phyloP scores from a whole-genome alignment of 1,140 invertebrate genomes.

The Pseudomyrmex dendroicus region DNA sequence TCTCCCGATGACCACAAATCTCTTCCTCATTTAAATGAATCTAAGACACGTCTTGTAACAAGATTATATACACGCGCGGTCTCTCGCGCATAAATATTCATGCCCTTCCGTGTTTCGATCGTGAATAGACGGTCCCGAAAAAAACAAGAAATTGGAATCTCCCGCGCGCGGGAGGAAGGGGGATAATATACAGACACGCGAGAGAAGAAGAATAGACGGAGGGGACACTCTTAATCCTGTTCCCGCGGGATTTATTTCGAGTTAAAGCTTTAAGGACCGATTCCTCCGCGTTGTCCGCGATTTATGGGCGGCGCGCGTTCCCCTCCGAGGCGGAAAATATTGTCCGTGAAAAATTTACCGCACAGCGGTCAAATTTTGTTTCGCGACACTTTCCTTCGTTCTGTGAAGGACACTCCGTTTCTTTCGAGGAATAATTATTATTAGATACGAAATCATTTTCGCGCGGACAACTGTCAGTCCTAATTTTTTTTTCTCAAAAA shows the following conservation, averaged over 20 bases:
- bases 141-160: too few species aligned
- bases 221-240: constrained; percentile 34
- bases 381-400: constrained; percentile 8
- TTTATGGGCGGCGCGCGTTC: constrained; percentile 47
- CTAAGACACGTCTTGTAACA: neutral
- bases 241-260: constrained; percentile 43
- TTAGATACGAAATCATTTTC: neutral
- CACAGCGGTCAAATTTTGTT: neutral
- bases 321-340: constrained; percentile 50
- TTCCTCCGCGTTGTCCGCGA: constrained; percentile 37
- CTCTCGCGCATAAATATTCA: constrained; percentile 31
- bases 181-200: constrained; percentile 16
- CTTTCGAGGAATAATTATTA: constrained; percentile 8
- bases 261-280: constrained; percentile 57
- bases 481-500: constrained; percentile 19
- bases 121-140: neutral
- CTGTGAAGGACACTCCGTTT: neutral
- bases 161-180: neutral
- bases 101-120: constrained; percentile 13
- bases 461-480: neutral
- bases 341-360: constrained; percentile 56
- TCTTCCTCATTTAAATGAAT: neutral
- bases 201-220: constrained; percentile 37
- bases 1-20: constrained; percentile 28
- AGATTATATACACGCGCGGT: neutral